A percentile compares a stretch with the other conserved stretches of the same genome.
Evolutionary conservation across 2,888 invertebrate species (phyloP).

Genomic region (Parnassius mnemosyne): DNA sequence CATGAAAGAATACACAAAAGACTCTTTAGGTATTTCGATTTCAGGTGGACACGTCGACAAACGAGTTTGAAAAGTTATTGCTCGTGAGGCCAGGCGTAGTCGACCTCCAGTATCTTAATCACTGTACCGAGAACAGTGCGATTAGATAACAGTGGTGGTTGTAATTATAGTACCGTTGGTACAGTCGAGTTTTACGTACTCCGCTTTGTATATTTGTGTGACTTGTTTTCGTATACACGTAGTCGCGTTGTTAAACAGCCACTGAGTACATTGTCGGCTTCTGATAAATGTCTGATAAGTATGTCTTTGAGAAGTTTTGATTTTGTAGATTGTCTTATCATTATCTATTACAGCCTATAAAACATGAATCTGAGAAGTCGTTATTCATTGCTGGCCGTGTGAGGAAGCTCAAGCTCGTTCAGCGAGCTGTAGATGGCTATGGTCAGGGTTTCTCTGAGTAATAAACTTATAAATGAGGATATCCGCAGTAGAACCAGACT

Average conservation of each 20-base stretch:
- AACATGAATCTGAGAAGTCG: too few species aligned
- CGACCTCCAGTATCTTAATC: conserved; percentile 2
- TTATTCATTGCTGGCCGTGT: too few species aligned
- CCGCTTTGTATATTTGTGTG: not conserved
- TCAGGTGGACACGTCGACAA: not conserved
- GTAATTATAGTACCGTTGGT: not conserved
- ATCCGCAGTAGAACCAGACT: too few species aligned
- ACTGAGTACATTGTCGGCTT: too few species aligned
- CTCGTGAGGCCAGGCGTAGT: conserved; percentile 1
- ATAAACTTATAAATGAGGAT: too few species aligned
- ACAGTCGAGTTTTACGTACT: not conserved
- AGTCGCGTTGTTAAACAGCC: not conserved
- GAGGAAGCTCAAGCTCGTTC: too few species aligned
- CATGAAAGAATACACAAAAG: not conserved
- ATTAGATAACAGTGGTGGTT: conserved; percentile 13
- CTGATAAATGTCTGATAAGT: too few species aligned
- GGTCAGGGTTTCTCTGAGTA: too few species aligned
- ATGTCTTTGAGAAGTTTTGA: too few species aligned
- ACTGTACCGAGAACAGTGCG: not conserved
- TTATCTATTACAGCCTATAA: too few species aligned
- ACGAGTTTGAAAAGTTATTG: conserved; percentile 11
- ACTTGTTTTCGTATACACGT: not conserved
- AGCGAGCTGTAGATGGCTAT: too few species aligned
- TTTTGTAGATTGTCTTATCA: too few species aligned
- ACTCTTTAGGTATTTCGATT: not conserved